Base-by-base conservation (phyloP, 2,888 invertebrate genomes). In the Heteropelma amictum region DNA sequence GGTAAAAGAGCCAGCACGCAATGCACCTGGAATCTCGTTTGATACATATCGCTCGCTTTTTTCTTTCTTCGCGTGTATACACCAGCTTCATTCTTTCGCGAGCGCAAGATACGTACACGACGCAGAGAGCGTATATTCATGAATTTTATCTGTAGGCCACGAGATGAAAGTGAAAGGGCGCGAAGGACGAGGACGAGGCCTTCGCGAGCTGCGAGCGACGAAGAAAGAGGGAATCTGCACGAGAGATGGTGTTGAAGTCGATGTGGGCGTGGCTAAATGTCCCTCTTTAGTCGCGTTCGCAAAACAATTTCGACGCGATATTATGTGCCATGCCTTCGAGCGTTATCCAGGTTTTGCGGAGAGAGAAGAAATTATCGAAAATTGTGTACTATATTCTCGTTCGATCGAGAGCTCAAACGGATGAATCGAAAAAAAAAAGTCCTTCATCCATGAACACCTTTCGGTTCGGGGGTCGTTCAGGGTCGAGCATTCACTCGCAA, bases 131-230 rank as follows among this genome's bases (percentile, higher is more conserved):
- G 35, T 8, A 63, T 71, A 67, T 75, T 71, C 54, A 70, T 70
- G 70, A 71, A 75, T 65, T 75, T 75, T 49, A 71, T 70, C 49
- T 61, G 67, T 70, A 75, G 75, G 75, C 75, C 71, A 70, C 54
- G 21, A n/a, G 70, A 74, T 40, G 76, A 76, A 76, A 76, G 76
- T 76, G 76, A 76, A 76, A 74, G 76, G 76, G 74, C 68, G 65
- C 61, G 76, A 76, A 73, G 76, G 73, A 60, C 71, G 60, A 45
- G 72, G 54, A 54, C 76, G 64, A 30, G 69, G 53, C 75, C 75
- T 75, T 75, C 75, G 65, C 19, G 33, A 33, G 58, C 58, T 42
- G 51, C 17, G 60, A 47, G 58, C 12, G 64, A 64, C 60, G 60
- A 40, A 40, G 49, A 71, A 19, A 17, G 51, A 8, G 30, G 4